Percentiles rank a stretch among this genome's conserved stretches.
Evolutionary conservation across 2,888 invertebrate species (phyloP).

Genomic region (Rhagium mordax): DNA sequence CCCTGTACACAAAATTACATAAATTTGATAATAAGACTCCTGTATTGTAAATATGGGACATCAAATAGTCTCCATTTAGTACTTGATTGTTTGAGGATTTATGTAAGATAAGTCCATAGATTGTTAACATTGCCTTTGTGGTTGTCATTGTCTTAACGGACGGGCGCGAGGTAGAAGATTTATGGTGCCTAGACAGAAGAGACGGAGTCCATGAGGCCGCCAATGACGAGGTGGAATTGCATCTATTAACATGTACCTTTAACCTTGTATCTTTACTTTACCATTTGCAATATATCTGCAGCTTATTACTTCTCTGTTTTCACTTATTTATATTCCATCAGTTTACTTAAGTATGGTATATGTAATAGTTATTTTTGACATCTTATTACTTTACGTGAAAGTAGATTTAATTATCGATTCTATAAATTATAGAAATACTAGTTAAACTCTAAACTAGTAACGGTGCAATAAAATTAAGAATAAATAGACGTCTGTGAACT

Average conservation of each 20-base stretch:
- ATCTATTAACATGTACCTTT: slow-evolving; percentile 30
- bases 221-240: slow-evolving; percentile 30
- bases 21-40: background rate
- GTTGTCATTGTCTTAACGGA: slow-evolving; percentile 20
- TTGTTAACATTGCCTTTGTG: slow-evolving; percentile 23
- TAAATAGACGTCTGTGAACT: no score
- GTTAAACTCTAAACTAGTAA: no score
- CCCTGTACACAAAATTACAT: background rate
- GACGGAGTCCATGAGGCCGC: slow-evolving; percentile 19
- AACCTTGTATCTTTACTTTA: slow-evolving; percentile 26
- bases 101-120: slow-evolving; percentile 12
- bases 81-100: slow-evolving; percentile 1
- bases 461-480: no score
- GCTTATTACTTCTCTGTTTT: slow-evolving; percentile 16
- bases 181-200: slow-evolving; percentile 29
- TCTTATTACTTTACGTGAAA: background rate
- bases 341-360: slow-evolving; percentile 12
- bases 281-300: slow-evolving; percentile 11
- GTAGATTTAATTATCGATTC: background rate
- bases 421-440: background rate
- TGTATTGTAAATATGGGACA: background rate
- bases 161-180: slow-evolving; percentile 22
- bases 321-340: slow-evolving; percentile 14
- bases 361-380: background rate
- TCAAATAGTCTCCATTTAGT: background rate